Percentiles rank a stretch among this genome's conserved stretches.
These are phyloP conservation scores for Sitta europaea DNA, from an alignment of 2,113 vertebrate species.

Conservation along the genomic window DNA sequence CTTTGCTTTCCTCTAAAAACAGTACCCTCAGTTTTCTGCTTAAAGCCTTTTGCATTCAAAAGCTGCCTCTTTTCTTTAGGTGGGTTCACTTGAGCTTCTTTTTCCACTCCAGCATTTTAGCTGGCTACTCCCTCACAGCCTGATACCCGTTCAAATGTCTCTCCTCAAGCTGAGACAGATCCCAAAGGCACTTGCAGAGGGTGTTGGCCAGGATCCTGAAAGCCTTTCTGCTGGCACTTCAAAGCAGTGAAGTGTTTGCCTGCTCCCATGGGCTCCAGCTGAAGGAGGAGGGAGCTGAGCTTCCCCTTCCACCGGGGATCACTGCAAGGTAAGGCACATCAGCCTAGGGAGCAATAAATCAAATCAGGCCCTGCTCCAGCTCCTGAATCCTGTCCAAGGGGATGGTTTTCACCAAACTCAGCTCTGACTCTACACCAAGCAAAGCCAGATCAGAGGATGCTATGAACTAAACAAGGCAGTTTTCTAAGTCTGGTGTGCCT, in stretches of 20 bases:
- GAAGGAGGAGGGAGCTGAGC: neutral
- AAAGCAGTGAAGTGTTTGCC: conserved; percentile 27
- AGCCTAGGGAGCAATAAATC: neutral
- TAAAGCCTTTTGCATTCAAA: neutral
- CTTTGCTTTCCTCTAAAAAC: neutral
- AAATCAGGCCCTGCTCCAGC: neutral
- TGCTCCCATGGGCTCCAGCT: neutral
- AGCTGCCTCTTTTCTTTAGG: neutral
- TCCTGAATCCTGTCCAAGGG: neutral
- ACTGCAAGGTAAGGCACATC: neutral
- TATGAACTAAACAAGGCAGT: neutral
- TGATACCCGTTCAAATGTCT: neutral
- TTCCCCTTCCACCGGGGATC: neutral
- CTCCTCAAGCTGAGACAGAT: conserved; percentile 1
- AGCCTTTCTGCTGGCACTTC: conserved; percentile 23
- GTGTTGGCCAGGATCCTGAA: neutral
- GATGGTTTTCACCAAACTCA: neutral
- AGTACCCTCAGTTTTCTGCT: neutral
- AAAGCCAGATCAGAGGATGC: neutral
- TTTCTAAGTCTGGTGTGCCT: neutral
- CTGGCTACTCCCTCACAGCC: neutral
- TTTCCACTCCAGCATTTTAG: neutral
- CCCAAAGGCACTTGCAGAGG: conserved; percentile 9
- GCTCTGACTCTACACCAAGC: rapidly evolving
- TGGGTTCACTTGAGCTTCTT: neutral